Evolutionary conservation across 2,888 invertebrate species (phyloP).

Genomic region (Drosophila mulleri): DNA sequence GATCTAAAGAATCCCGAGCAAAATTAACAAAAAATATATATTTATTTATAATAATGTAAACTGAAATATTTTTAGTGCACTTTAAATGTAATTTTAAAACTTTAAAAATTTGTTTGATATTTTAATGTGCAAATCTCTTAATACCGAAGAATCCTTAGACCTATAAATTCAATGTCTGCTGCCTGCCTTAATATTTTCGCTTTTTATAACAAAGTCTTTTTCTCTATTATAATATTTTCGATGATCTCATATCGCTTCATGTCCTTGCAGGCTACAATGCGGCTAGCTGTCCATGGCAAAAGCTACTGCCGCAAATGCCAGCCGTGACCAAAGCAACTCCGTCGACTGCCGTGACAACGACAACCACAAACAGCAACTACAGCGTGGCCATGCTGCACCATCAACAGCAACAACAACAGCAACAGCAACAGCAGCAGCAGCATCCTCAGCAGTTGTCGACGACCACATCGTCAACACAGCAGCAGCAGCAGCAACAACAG

Average conservation of each 20-base stretch:
- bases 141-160: too few relatives aligned
- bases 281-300: constrained; percentile 85
- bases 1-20: too few relatives aligned
- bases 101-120: too few relatives aligned
- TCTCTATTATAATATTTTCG: too few relatives aligned
- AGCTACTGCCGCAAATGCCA: constrained; percentile 84
- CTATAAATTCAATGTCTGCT: not conserved
- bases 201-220: not conserved
- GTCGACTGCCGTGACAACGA: constrained; percentile 53
- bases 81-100: too few relatives aligned
- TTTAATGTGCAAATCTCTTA: too few relatives aligned
- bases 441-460: constrained; percentile 58
- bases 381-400: constrained; percentile 75
- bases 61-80: too few relatives aligned
- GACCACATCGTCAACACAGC: constrained; percentile 41
- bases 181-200: not conserved
- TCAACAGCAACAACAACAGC: constrained; percentile 58
- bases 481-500: constrained; percentile 45
- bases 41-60: too few relatives aligned
- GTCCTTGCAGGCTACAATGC: constrained; percentile 82
- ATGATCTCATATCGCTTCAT: not conserved
- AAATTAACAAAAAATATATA: too few relatives aligned
- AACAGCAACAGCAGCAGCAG: constrained; percentile 16
- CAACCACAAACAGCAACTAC: constrained; percentile 70
- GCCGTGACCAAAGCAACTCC: constrained; percentile 67